Evolutionary conservation across 2,888 invertebrate genomes (phyloP).

Genomic region (Seira ritae): DNA sequence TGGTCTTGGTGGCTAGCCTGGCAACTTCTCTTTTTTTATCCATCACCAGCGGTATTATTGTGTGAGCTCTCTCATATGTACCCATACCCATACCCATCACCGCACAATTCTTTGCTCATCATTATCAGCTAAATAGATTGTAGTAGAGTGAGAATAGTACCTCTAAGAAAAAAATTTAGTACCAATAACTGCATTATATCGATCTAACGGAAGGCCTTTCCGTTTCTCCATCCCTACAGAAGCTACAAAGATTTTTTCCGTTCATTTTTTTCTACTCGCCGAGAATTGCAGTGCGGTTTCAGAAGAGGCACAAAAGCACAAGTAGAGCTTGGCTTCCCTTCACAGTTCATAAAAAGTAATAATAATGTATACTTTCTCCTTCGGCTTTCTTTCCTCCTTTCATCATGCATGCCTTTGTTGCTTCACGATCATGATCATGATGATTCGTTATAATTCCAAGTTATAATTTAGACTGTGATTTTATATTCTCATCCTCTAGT

Average conservation of each 20-base stretch:
- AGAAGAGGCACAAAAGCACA: too few relatives aligned
- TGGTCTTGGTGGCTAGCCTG: too few relatives aligned
- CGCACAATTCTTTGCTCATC: conserved; percentile 8
- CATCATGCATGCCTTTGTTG: conserved; percentile 5
- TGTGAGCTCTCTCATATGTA: too few relatives aligned
- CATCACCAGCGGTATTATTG: too few relatives aligned
- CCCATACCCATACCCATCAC: too few relatives aligned
- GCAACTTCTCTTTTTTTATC: too few relatives aligned
- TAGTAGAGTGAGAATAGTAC: neutral
- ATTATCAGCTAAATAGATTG: neutral
- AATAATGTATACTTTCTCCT: neutral
- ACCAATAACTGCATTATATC: conserved; percentile 61
- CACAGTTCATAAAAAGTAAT: conserved; percentile 6
- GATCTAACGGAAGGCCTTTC: conserved; percentile 45
- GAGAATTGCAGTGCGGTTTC: neutral
- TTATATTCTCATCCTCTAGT: neutral
- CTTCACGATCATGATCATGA: conserved; percentile 4
- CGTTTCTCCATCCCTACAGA: neutral
- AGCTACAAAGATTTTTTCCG: too few relatives aligned
- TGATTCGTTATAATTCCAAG: conserved; percentile 36
- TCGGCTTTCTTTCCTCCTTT: conserved; percentile 17
- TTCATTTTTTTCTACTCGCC: neutral
- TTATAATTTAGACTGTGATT: neutral
- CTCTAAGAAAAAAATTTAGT: neutral
- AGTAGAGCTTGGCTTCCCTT: conserved; percentile 22